A percentile compares a stretch with the other conserved stretches of the same genome.
These are phyloP conservation scores for Lepidotrigona ventralis DNA, from an alignment of 1,140 invertebrate genomes.

Conservation along the genomic window DNA sequence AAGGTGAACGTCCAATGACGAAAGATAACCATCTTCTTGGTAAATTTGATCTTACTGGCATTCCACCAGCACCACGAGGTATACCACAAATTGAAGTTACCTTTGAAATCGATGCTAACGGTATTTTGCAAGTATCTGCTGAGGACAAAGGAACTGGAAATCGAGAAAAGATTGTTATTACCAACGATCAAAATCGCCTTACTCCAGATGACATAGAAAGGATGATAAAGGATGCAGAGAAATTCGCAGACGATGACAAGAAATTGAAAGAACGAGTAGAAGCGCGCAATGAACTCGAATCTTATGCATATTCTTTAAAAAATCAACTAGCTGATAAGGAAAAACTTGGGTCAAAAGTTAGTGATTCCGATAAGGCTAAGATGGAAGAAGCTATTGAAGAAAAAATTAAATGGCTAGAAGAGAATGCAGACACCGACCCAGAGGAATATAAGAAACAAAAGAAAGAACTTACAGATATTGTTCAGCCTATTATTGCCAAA, in stretches of 20 bases:
- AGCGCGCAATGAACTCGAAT: slow-evolving; percentile 96
- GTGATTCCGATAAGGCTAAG: slow-evolving; percentile 95
- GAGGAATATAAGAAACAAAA: slow-evolving; percentile 98
- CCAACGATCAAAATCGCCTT: slow-evolving; percentile 98
- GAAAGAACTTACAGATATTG: slow-evolving; percentile 97
- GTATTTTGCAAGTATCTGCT: slow-evolving; percentile 97
- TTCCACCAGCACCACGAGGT: slow-evolving; percentile 97
- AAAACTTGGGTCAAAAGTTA: slow-evolving; percentile 95
- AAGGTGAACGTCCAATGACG: slow-evolving; percentile 99
- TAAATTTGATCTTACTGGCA: slow-evolving; percentile 99
- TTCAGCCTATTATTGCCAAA: slow-evolving; percentile 98
- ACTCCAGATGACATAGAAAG: slow-evolving; percentile 99
- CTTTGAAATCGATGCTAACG: slow-evolving; percentile 99
- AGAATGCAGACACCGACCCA: slow-evolving; percentile 95
- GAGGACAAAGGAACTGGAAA: slow-evolving; percentile 99
- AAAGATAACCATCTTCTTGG: slow-evolving; percentile 99
- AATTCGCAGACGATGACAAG: slow-evolving; percentile 99
- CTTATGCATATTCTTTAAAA: slow-evolving; percentile 98
- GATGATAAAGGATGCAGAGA: slow-evolving; percentile 99
- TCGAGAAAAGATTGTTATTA: slow-evolving; percentile 99
- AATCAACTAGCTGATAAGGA: slow-evolving; percentile 99
- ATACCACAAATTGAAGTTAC: slow-evolving; percentile 99
- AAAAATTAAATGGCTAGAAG: slow-evolving; percentile 98
- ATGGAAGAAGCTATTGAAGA: slow-evolving; percentile 98
- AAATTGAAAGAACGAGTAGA: slow-evolving; percentile 98